A percentile compares a stretch with the other conserved stretches of the same genome.
These are phyloP conservation scores for Drosophila ambigua DNA, from an alignment of 1,140 invertebrate genomes.

Conservation along the genomic window DNA sequence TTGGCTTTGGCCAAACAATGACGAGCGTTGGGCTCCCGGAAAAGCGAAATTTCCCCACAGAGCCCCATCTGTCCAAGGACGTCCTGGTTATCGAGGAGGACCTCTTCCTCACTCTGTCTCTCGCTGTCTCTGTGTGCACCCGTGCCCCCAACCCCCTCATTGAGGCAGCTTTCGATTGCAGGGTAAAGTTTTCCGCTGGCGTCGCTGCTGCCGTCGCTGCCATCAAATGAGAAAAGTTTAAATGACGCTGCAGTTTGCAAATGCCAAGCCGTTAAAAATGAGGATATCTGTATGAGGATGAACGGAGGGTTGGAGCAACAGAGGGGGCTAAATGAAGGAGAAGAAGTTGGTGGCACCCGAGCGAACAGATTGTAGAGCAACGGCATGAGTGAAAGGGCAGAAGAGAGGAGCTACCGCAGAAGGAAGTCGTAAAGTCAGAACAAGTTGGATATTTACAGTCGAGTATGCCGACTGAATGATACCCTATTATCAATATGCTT, in stretches of 20 bases:
- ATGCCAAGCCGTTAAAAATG: constrained; percentile 80
- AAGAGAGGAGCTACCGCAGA: too few relatives aligned
- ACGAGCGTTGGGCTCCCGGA: constrained; percentile 34
- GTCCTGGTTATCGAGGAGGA: constrained; percentile 37
- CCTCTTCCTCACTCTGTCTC: neutral
- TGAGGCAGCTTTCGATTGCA: constrained; percentile 49
- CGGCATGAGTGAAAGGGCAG: too few relatives aligned
- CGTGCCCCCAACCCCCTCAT: constrained; percentile 4
- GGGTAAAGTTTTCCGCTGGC: constrained; percentile 61
- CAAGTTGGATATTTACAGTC: too few relatives aligned
- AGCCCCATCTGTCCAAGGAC: constrained; percentile 16
- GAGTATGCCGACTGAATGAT: too few relatives aligned
- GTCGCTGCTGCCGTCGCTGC: constrained; percentile 54
- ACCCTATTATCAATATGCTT: too few relatives aligned
- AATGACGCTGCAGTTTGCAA: constrained; percentile 81
- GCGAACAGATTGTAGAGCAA: neutral
- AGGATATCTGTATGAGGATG: constrained; percentile 59
- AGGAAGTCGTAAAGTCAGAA: too few relatives aligned
- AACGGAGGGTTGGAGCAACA: neutral
- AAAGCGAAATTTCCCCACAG: constrained; percentile 22
- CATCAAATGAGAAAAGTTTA: constrained; percentile 81
- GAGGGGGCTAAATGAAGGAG: neutral
- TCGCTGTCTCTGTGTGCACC: neutral
- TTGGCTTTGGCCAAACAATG: constrained; percentile 73
- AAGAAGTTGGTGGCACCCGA: constrained; percentile 25